Percentiles rank a stretch among this genome's conserved stretches.
phyloP scores from a whole-genome alignment of 2,113 vertebrate genomes.

The Triplophysa tibetana region DNA sequence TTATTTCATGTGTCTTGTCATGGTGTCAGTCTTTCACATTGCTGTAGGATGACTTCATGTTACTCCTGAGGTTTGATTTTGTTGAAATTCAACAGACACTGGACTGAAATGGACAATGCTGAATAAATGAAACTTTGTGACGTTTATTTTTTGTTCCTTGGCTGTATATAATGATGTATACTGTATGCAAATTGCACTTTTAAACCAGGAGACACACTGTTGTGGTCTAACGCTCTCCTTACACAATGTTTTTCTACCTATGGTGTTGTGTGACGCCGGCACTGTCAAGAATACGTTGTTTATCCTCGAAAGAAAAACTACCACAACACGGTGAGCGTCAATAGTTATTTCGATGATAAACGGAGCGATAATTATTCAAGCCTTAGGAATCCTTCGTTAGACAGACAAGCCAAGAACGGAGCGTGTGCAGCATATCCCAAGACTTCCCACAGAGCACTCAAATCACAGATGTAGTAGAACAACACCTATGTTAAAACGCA shows the following conservation, averaged over 20 bases:
- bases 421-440: slow-evolving; percentile 55
- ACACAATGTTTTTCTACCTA: background rate
- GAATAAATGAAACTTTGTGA: too few species aligned
- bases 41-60: too few species aligned
- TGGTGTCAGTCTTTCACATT: too few species aligned
- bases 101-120: too few species aligned
- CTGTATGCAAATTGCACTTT: too few species aligned
- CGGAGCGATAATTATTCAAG: slow-evolving; percentile 42
- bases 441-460: slow-evolving; percentile 66
- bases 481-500: slow-evolving; percentile 65
- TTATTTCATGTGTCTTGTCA: too few species aligned
- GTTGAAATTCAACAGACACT: too few species aligned
- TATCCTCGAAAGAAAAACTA: background rate
- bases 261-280: background rate
- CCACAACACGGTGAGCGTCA: background rate
- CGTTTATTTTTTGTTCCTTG: too few species aligned
- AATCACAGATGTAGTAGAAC: slow-evolving; percentile 70
- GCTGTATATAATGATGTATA: too few species aligned
- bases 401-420: slow-evolving; percentile 64
- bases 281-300: background rate
- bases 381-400: slow-evolving; percentile 59
- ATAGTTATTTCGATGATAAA: slow-evolving; percentile 22
- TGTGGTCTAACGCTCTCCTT: background rate
- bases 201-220: too few species aligned
- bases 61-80: too few species aligned